These are phyloP conservation scores for Hipposideros larvatus DNA, from an alignment of 2,797 vertebrate genomes.

Conservation along the genomic window DNA sequence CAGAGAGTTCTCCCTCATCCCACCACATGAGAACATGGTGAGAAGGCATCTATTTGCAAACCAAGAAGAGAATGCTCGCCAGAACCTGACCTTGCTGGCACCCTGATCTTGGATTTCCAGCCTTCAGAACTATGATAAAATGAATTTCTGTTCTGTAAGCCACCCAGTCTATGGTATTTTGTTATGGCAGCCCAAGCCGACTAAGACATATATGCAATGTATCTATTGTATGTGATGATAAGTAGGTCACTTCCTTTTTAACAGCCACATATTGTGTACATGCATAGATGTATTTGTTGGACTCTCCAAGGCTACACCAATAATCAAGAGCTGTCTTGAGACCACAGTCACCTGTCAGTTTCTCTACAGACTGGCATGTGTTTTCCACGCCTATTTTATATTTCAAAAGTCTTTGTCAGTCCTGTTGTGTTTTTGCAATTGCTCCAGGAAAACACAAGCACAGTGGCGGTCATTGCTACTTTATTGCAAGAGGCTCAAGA, in stretches of 20 bases:
- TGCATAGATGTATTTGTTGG: neutral
- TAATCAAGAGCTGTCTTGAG: neutral
- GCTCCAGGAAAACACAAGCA: neutral
- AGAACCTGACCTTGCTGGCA: neutral
- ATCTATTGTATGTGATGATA: neutral
- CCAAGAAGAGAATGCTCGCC: neutral
- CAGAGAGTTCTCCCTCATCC: neutral
- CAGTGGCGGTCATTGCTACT: neutral
- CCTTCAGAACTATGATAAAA: neutral
- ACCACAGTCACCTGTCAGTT: neutral
- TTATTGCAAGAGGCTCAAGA: conserved; percentile 44
- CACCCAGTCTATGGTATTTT: neutral
- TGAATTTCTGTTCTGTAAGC: neutral
- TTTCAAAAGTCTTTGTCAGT: conserved; percentile 45
- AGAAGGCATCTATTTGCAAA: neutral
- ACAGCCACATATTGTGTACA: neutral
- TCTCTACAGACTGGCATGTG: neutral
- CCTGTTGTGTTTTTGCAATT: neutral
- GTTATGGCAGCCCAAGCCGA: neutral
- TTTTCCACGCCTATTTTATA: conserved; percentile 40
- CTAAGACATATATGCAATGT: neutral
- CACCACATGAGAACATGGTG: neutral
- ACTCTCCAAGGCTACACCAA: neutral
- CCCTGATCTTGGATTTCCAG: neutral
- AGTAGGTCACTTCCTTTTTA: neutral